Conservation (phyloP, 2,113 vertebrate genomes). For the Rhagologus leucostigma region DNA sequence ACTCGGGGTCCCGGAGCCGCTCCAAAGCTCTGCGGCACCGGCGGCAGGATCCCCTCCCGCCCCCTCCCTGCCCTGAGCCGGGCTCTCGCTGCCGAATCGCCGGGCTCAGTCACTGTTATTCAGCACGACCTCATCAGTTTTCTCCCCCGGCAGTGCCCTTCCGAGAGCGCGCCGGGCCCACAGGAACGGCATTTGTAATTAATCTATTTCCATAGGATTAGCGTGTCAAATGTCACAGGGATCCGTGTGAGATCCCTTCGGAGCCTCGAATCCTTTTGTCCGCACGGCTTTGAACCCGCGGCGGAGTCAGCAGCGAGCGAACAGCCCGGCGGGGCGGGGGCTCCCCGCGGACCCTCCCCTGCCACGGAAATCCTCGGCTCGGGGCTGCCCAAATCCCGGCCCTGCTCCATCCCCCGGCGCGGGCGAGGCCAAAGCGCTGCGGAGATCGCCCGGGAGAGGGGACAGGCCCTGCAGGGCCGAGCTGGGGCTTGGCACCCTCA, state of each 20-base stretch:
- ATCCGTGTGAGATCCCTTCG: constrained; percentile 24
- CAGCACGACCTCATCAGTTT: constrained; percentile 33
- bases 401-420: fast-evolving
- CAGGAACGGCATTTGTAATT: constrained; percentile 73
- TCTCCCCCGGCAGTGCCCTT: constrained; percentile 65
- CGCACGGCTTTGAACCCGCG: neutral
- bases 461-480: fast-evolving
- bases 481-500: neutral
- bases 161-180: constrained; percentile 52
- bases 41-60: neutral
- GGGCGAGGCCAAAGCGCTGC: fast-evolving
- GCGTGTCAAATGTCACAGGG: constrained; percentile 62
- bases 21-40: fast-evolving
- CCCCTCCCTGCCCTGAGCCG: neutral
- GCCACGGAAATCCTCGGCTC: fast-evolving
- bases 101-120: constrained; percentile 16
- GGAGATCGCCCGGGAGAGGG: neutral
- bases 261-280: constrained; percentile 22
- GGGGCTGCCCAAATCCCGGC: fast-evolving
- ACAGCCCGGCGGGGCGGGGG: neutral
- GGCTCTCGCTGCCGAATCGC: neutral
- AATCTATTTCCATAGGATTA: constrained; percentile 73
- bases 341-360: fast-evolving
- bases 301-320: neutral
- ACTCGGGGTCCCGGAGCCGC: fast-evolving